Percentiles rank a stretch among this genome's conserved stretches.
Evolutionary conservation across 1,140 invertebrate species (phyloP).

Genomic region (Paralvinella palmiformis): DNA sequence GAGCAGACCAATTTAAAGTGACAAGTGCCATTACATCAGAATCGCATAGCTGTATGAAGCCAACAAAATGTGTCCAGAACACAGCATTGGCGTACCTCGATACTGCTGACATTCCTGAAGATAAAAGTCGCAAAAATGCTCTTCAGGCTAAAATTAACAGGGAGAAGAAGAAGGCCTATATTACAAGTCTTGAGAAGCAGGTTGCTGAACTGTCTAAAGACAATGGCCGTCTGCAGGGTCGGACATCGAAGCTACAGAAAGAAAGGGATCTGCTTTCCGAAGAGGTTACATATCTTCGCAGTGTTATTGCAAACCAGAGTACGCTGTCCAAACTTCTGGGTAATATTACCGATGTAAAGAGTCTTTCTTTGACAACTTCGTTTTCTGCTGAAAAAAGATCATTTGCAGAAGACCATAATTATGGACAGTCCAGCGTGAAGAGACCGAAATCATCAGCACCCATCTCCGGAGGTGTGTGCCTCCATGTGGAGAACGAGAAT

Average conservation of each 20-base stretch:
- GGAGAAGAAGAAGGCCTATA: slow-evolving; percentile 42
- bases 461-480: slow-evolving; percentile 34
- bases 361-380: slow-evolving; percentile 32
- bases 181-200: slow-evolving; percentile 34
- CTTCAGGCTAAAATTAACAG: slow-evolving; percentile 26
- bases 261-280: slow-evolving; percentile 26
- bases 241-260: slow-evolving; percentile 19
- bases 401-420: slow-evolving; percentile 30
- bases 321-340: slow-evolving; percentile 33
- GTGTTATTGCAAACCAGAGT: slow-evolving; percentile 41
- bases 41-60: too few relatives aligned
- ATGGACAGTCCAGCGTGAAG: slow-evolving; percentile 12
- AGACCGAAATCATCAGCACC: not conserved
- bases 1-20: too few relatives aligned
- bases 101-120: not conserved
- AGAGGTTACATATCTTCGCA: slow-evolving; percentile 39
- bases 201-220: slow-evolving; percentile 27
- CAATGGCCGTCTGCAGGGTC: slow-evolving; percentile 26
- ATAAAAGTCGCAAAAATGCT: not conserved
- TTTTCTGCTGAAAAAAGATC: slow-evolving; percentile 19
- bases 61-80: too few relatives aligned
- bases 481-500: slow-evolving; percentile 39
- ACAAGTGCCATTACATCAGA: too few relatives aligned
- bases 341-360: slow-evolving; percentile 36
- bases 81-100: too few relatives aligned